Conservation (phyloP, 2,888 invertebrate species). For the Sphaerophoria rueppellii region DNA sequence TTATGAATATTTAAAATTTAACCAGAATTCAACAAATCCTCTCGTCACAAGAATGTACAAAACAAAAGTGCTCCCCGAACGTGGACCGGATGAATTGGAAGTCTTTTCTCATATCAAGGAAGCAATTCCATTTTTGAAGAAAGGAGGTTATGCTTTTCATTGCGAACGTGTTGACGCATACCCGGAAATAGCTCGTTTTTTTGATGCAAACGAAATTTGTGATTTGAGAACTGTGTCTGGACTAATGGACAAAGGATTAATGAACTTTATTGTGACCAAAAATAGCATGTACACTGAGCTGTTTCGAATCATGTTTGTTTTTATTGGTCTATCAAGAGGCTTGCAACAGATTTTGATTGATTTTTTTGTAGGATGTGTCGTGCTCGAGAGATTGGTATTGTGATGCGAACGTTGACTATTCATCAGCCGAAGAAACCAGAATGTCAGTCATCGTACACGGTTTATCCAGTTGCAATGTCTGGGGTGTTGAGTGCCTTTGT, state of each 20-base stretch:
- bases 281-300: constrained; percentile 81
- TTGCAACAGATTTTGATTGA: neutral
- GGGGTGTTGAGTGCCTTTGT: constrained; percentile 76
- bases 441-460: constrained; percentile 77
- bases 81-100: constrained; percentile 75
- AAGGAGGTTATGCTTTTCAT: constrained; percentile 83
- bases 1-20: neutral
- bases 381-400: constrained; percentile 77
- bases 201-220: constrained; percentile 82
- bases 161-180: constrained; percentile 82
- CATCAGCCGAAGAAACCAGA: constrained; percentile 76
- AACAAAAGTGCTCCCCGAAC: constrained; percentile 76
- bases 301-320: constrained; percentile 79
- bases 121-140: constrained; percentile 82
- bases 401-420: constrained; percentile 75
- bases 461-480: constrained; percentile 77
- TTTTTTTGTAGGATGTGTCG: constrained; percentile 75
- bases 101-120: constrained; percentile 77
- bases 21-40: constrained; percentile 29
- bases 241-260: constrained; percentile 77
- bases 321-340: neutral
- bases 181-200: constrained; percentile 80
- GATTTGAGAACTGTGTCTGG: constrained; percentile 80
- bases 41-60: constrained; percentile 75
- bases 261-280: constrained; percentile 81